Percentiles rank a stretch among this genome's conserved stretches.
Evolutionary conservation across 2,113 vertebrate species (phyloP).

Genomic region (Psittacula cyanocephala): DNA sequence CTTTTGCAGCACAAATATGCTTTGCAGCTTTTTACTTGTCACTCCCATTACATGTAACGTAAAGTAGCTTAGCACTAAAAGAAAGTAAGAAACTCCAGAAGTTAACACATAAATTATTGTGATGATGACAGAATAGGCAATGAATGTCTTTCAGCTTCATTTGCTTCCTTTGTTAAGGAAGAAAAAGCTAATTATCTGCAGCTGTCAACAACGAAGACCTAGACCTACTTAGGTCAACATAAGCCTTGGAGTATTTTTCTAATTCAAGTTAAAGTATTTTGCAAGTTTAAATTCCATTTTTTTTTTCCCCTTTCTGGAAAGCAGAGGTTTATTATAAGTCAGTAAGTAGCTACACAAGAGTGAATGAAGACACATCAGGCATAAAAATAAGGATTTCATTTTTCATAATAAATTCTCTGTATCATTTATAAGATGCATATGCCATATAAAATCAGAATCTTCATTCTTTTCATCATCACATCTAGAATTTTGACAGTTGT

Average conservation of each 20-base stretch:
- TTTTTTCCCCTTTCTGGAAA: not conserved
- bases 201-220: conserved; percentile 59
- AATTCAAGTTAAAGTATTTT: conserved; percentile 62
- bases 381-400: not conserved
- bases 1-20: conserved; percentile 30
- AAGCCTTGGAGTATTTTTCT: conserved; percentile 60
- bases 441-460: not conserved
- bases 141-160: conserved; percentile 42
- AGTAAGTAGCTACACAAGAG: not conserved
- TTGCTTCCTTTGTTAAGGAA: conserved; percentile 68
- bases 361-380: not conserved
- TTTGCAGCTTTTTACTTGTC: conserved; percentile 48
- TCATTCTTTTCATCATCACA: not conserved
- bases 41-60: conserved; percentile 20
- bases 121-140: conserved; percentile 59
- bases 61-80: conserved; percentile 64
- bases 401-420: not conserved
- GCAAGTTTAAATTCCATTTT: not conserved
- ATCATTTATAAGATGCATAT: not conserved
- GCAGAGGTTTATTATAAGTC: conserved; percentile 18
- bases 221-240: conserved; percentile 56
- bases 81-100: conserved; percentile 59
- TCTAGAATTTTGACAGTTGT: not conserved
- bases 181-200: conserved; percentile 71
- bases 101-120: conserved; percentile 68